These are phyloP conservation scores for Planococcus citri DNA, from an alignment of 1,140 invertebrate genomes.

Conservation along the genomic window DNA sequence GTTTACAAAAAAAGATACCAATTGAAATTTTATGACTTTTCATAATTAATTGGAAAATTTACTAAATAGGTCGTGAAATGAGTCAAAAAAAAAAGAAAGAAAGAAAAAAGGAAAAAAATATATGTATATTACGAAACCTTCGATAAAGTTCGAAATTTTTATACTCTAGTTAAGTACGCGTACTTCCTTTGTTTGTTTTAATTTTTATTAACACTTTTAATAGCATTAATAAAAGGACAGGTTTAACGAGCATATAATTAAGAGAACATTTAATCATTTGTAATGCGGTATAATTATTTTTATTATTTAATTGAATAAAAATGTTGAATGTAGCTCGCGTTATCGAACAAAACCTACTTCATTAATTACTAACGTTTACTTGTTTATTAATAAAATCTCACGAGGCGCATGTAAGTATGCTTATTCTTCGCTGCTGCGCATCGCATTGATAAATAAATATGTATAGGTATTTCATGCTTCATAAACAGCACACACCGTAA, in stretches of 20 bases:
- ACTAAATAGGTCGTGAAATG: background rate
- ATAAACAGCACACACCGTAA: too few relatives aligned
- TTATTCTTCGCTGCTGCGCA: too few relatives aligned
- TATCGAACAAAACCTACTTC: constrained; percentile 6
- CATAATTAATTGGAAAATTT: background rate
- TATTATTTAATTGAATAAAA: constrained; percentile 20
- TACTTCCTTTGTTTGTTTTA: constrained; percentile 12
- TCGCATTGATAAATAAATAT: too few relatives aligned
- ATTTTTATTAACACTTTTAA: constrained; percentile 4
- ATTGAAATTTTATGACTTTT: too few relatives aligned
- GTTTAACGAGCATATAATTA: constrained; percentile 13
- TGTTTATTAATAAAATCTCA: too few relatives aligned
- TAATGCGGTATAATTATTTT: constrained; percentile 15
- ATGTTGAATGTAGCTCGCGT: constrained; percentile 13
- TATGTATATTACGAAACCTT: background rate
- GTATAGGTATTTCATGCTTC: too few relatives aligned
- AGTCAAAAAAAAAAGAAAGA: background rate
- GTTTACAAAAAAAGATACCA: too few relatives aligned
- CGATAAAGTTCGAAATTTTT: constrained; percentile 3
- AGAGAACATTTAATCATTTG: constrained; percentile 14
- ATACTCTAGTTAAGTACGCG: constrained; percentile 8
- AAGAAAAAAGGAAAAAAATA: background rate
- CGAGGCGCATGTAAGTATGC: too few relatives aligned
- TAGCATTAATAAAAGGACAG: constrained; percentile 6
- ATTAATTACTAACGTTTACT: background rate